phyloP scores from a whole-genome alignment of 2,888 invertebrate genomes.

The Drosophila borealis region DNA sequence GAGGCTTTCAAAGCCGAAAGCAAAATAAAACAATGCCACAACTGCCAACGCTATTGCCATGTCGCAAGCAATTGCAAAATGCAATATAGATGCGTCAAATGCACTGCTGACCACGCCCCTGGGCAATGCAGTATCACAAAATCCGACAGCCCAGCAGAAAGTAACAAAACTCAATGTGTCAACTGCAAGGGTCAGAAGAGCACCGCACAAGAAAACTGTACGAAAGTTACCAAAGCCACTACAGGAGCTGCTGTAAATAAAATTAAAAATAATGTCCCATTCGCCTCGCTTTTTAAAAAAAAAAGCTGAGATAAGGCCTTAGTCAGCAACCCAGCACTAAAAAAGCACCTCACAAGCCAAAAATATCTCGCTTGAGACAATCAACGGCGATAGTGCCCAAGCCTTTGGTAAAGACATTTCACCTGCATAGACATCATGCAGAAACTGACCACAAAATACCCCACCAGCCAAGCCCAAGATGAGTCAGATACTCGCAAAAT shows the following conservation, averaged over 20 bases:
- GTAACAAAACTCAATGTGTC: background rate
- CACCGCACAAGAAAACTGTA: background rate
- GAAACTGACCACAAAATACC: no score
- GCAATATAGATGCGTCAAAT: slow-evolving; percentile 17
- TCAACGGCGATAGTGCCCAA: background rate
- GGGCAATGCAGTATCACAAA: slow-evolving; percentile 8
- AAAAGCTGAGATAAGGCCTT: background rate
- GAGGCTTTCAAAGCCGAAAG: background rate
- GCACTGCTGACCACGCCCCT: slow-evolving; percentile 2
- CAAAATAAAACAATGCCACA: slow-evolving; percentile 9
- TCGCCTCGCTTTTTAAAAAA: background rate
- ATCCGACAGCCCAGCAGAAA: background rate
- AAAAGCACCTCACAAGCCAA: background rate
- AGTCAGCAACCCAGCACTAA: background rate
- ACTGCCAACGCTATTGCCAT: slow-evolving; percentile 12
- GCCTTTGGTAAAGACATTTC: no score
- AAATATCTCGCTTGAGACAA: accelerated
- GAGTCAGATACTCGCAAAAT: no score
- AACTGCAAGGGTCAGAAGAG: no score
- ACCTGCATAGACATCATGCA: no score
- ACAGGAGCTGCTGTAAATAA: background rate
- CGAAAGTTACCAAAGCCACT: background rate
- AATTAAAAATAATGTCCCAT: background rate
- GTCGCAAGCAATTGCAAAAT: slow-evolving; percentile 24
- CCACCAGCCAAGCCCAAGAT: no score